Conservation (phyloP, 2,797 vertebrate species). For the Karalla daura region DNA sequence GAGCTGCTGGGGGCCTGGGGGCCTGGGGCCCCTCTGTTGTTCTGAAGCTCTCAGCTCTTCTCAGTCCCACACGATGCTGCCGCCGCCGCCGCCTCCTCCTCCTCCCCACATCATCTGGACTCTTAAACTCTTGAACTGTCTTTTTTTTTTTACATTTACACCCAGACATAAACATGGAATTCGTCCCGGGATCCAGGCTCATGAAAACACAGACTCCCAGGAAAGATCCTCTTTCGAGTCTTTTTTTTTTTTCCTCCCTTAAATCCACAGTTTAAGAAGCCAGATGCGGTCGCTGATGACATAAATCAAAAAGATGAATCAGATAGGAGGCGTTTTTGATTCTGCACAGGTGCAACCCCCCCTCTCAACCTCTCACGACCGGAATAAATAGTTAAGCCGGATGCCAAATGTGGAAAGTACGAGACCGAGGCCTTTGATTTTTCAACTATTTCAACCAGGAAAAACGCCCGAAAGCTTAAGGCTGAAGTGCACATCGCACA, state of each 20-base stretch:
- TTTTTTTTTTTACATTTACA: too few relatives aligned
- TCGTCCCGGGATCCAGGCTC: neutral
- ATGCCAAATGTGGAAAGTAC: neutral
- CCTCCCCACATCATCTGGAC: constrained; percentile 43
- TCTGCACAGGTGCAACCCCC: constrained; percentile 49
- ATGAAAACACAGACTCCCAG: constrained; percentile 16
- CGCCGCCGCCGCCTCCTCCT: constrained; percentile 30
- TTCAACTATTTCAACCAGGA: constrained; percentile 3
- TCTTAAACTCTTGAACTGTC: constrained; percentile 46
- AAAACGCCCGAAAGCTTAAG: constrained; percentile 1
- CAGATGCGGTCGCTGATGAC: constrained; percentile 33
- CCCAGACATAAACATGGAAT: constrained; percentile 8
- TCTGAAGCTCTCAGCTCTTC: too few relatives aligned
- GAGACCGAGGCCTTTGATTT: neutral
- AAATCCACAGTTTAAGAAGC: constrained; percentile 53
- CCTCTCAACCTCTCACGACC: neutral
- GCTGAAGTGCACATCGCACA: neutral
- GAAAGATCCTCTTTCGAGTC: neutral
- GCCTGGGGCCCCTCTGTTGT: too few relatives aligned
- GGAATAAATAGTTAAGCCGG: neutral
- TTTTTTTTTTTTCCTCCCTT: constrained; percentile 32
- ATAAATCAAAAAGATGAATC: constrained; percentile 69
- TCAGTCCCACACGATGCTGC: constrained; percentile 36
- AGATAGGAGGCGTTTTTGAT: constrained; percentile 56
- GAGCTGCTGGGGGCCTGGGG: too few relatives aligned